Percentiles rank a stretch among this genome's conserved stretches.
These are phyloP conservation scores for Tetrax tetrax DNA, from an alignment of 2,113 vertebrate species.

Conservation along the genomic window DNA sequence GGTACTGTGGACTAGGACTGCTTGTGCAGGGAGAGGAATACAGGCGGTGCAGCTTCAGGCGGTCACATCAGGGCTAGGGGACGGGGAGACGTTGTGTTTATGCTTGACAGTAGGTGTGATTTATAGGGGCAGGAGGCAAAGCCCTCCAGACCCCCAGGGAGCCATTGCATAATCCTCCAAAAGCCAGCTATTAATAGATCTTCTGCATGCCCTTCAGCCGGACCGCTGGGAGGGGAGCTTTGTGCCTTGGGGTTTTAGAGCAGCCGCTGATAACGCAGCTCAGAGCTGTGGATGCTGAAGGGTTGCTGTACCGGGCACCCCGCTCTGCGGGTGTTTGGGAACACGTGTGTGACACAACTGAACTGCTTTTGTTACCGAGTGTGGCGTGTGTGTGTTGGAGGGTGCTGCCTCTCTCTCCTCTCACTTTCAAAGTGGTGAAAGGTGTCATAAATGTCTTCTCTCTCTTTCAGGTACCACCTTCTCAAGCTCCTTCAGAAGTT, in stretches of 20 bases:
- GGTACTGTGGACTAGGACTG: not conserved
- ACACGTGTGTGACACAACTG: not conserved
- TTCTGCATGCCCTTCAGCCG: not conserved
- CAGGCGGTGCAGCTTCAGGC: not conserved
- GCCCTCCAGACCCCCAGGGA: not conserved
- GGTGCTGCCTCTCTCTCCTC: not conserved
- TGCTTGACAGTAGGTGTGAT: not conserved
- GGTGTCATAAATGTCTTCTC: not conserved
- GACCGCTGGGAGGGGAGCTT: not conserved
- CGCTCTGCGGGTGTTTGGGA: not conserved
- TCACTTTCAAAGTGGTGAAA: not conserved
- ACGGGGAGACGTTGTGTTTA: rapidly evolving
- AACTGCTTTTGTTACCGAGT: not conserved
- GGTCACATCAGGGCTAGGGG: not conserved
- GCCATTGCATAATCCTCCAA: not conserved
- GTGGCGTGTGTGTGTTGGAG: not conserved
- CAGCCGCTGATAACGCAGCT: not conserved
- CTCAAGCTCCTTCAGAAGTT: slow-evolving; percentile 97
- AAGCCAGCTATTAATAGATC: not conserved
- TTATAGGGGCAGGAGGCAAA: not conserved
- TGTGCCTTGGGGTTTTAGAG: not conserved
- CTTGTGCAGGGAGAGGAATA: not conserved
- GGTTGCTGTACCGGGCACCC: not conserved
- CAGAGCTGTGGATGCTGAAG: not conserved
- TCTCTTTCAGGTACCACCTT: slow-evolving; percentile 85